Conservation (phyloP, 2,113 vertebrate species). For the Caretta caretta region DNA sequence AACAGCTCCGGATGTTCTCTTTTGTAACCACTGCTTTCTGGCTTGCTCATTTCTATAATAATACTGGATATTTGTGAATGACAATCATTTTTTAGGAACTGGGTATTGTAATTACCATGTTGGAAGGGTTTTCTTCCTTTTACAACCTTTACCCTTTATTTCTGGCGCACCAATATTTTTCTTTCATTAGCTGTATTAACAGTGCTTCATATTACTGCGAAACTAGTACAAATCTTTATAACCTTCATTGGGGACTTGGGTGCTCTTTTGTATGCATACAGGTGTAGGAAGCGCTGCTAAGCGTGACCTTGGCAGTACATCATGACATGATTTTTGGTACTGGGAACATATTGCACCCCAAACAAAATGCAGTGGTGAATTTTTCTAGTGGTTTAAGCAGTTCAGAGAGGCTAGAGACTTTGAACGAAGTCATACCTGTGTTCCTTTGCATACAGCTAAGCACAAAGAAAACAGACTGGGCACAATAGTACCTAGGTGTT, state of each 20-base stretch:
- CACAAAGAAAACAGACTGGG: neutral
- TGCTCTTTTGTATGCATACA: neutral
- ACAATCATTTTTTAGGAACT: neutral
- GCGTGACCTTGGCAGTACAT: rapidly evolving
- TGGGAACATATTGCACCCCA: neutral
- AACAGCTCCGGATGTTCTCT: neutral
- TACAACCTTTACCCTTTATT: neutral
- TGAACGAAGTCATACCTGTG: neutral
- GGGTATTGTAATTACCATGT: neutral
- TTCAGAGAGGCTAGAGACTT: neutral
- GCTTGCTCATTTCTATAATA: neutral
- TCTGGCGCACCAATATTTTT: neutral
- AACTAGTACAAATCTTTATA: neutral
- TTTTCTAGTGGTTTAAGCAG: neutral
- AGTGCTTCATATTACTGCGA: neutral
- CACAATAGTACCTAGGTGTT: neutral
- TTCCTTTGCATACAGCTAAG: neutral
- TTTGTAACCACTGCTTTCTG: neutral
- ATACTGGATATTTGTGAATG: neutral
- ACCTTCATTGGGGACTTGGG: neutral
- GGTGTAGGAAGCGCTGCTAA: neutral
- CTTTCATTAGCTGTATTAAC: neutral
- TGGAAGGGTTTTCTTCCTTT: neutral
- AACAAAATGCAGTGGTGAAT: rapidly evolving
- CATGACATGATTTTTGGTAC: neutral